A percentile compares a stretch with the other conserved stretches of the same genome.
phyloP scores from a whole-genome alignment of 2,113 vertebrate genomes.

The Grammomys surdaster region DNA sequence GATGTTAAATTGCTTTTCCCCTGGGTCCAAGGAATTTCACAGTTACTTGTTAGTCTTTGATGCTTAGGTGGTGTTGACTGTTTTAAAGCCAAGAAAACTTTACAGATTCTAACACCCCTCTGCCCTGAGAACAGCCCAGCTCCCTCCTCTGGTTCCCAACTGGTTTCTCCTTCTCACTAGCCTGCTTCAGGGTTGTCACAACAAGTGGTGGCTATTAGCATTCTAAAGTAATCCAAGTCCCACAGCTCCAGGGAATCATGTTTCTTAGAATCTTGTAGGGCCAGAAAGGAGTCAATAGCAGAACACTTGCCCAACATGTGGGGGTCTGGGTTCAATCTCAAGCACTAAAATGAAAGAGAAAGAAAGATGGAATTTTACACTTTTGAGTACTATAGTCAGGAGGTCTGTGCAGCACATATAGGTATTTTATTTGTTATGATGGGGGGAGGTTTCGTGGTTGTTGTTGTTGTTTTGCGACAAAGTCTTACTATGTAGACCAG shows the following conservation, averaged over 20 bases:
- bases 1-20: constrained; percentile 21
- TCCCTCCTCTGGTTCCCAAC: neutral
- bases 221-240: neutral
- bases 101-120: constrained; percentile 23
- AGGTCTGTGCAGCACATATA: neutral
- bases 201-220: neutral
- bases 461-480: neutral
- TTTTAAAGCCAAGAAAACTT: constrained; percentile 10
- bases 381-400: neutral
- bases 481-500: neutral
- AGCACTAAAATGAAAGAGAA: too few species aligned
- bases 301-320: neutral
- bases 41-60: constrained; percentile 71
- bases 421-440: neutral
- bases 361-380: neutral
- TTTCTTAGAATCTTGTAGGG: neutral
- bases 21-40: constrained; percentile 49
- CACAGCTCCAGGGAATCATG: neutral
- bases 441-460: neutral
- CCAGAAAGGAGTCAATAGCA: neutral
- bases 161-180: neutral
- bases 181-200: neutral
- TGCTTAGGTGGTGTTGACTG: constrained; percentile 47
- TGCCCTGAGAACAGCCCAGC: neutral
- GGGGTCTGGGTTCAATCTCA: neutral